Percentiles rank a stretch among this genome's conserved stretches.
Evolutionary conservation across 2,797 vertebrate genomes (phyloP).

Genomic region (Gobionotothen gibberifrons): DNA sequence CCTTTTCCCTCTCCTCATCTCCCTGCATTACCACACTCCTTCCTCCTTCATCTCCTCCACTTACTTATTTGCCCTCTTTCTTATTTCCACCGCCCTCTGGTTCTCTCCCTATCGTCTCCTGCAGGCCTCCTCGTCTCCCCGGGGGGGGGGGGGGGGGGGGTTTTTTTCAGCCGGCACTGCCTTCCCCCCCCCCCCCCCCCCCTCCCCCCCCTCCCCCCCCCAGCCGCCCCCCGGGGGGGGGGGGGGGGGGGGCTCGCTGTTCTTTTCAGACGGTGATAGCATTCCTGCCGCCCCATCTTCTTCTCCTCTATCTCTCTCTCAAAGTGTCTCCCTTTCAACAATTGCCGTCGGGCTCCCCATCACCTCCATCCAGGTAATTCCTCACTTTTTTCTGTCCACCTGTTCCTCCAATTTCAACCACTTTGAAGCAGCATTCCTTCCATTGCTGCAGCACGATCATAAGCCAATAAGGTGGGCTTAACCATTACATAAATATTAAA

Average conservation of each 20-base stretch:
- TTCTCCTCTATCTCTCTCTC: not conserved
- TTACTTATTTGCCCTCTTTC: not conserved
- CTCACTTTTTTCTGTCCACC: not conserved
- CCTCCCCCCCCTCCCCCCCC: too few relatives aligned
- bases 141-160: constrained; percentile 83
- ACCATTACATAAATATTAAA: not conserved
- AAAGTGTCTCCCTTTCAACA: constrained; percentile 23
- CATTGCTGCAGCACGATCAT: constrained; percentile 10
- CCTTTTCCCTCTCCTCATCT: not conserved
- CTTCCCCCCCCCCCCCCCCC: too few relatives aligned
- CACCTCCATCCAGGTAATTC: not conserved
- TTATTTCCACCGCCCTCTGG: not conserved
- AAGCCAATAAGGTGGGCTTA: constrained; percentile 4
- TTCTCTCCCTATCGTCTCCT: constrained; percentile 67
- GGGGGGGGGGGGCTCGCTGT: constrained; percentile 81
- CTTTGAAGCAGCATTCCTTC: not conserved
- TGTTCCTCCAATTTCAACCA: constrained; percentile 4
- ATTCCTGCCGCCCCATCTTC: constrained; percentile 43
- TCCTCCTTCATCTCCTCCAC: not conserved
- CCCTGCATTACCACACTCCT: not conserved
- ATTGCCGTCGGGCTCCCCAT: constrained; percentile 2
- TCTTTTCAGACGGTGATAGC: constrained; percentile 80
- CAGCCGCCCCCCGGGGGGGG: constrained; percentile 84
- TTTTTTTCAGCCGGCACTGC: too few relatives aligned
- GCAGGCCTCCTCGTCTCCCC: constrained; percentile 69